Evolutionary conservation across 1,140 invertebrate species (phyloP), one percentile per base, ranked within the genome.

Genomic region (Eulimnadia texana): DNA sequence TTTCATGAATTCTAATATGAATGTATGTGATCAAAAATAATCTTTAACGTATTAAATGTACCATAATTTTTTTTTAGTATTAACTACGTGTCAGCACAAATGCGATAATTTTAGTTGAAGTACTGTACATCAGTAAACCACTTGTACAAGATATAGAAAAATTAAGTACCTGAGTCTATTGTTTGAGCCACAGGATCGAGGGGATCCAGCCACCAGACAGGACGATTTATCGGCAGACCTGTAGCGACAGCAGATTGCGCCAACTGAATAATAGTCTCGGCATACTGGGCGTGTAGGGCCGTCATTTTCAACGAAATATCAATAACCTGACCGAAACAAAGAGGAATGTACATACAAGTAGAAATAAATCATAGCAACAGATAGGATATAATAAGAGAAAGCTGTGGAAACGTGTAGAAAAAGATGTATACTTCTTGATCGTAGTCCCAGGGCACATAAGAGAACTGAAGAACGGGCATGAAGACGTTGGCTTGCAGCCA

Each of bases 201-300:
- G 0, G 90, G 88, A 64, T 84, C 84, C 1, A 89, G 67, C 90
- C 89, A 94, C 90, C 91, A 94, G n/a, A 94, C 78, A 0, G 90
- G 90, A n/a, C 85, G 76, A 73, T 93, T 88, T 42, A 90, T 78
- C 0, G 88, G 88, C 10, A 78, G 76, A 58, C 88, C 89, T 2
- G 76, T 75, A 1, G 68, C 50, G 0, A 83, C 77, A 13, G 84
- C 76, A 56, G 77, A 72, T 59, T 78, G 70, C 69, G 85, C 84
- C 47, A 79, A 72, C 6, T 72, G 70, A 20, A 81, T 68, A 27
- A 93, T 86, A 33, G 75, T 70, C 16, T 80, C 76, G 0, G 84
- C 74, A 65, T 81, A 83, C 20, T 79, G 67, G n/a, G 77, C 77
- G 68, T 91, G 89, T 1, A 93, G 70, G 19, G 79, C 67, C 0